Evolutionary conservation across 2,113 vertebrate species (phyloP), one percentile per base, ranked within the genome.

Genomic region (Ailurus styani): DNA sequence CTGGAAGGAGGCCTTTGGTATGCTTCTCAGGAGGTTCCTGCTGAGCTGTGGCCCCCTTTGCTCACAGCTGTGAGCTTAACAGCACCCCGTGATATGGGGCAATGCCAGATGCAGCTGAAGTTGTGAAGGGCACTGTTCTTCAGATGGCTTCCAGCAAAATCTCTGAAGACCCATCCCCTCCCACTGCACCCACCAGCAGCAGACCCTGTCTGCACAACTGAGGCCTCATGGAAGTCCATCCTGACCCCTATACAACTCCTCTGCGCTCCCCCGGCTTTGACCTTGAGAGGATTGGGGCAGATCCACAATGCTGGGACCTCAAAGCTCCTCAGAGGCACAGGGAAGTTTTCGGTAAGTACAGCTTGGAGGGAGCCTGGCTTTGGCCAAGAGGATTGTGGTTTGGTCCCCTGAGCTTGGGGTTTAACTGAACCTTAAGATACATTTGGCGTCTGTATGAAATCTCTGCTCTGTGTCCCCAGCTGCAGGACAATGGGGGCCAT

Each of bases 401-500:
- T 83, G n/a, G 60, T 87, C 86, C 50, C 93, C 72, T 31, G 81
- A 96, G 94, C 34, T 88, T 52, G 42, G 85, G 60, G 84, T 96
- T 96, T 91, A 87, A 93, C 72, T 75, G 89, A 95, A 95, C 55
- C 79, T 84, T 83, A 54, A 93, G 91, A 88, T 42, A 62, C 90
- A 73, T 90, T 83, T 95, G 94, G 84, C 94, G n/a, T 93, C 77
- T 90, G 60, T 87, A 45, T 93, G 96, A 79, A 88, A 87, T 82
- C 90, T 84, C 85, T 92, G 72, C 75, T 87, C 83, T 62, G 78
- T 82, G 88, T 94, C 94, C 94, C 95, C 96, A 96, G 96, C 72
- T 95, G 91, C 87, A 85, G 92, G 95, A 97, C 97, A 98, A 97
- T 89, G 77, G 81, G 87, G 60, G 81, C 97, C 97, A 93, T 97